Base-by-base conservation (phyloP, 1,140 invertebrate genomes). In the Condylostylus longicornis region DNA sequence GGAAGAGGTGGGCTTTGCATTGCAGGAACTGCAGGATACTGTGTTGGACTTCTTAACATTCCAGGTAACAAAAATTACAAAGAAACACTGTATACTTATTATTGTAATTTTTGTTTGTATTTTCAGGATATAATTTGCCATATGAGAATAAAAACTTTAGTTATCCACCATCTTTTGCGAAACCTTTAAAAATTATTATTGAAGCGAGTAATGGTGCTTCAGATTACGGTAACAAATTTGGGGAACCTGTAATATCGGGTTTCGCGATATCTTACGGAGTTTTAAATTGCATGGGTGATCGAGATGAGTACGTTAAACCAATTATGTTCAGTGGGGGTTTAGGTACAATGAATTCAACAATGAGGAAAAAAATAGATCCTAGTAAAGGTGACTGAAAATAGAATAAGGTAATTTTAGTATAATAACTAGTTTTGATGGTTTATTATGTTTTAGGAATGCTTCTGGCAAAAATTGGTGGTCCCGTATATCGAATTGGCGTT, bases 201-300 rank as follows among this genome's bases (percentile, higher is more conserved):
- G 88, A 97, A 64, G 94, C 93, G 0, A 94, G 88, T 58, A 95
- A 98, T 62, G 94, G 94, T 8, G 93, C 93, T 10, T 96, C 90
- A 1, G 94, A 98, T 64, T 98, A 98, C 67, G 94, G 94, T 5
- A 98, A 98, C 57, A 98, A 98, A 67, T 98, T 98, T 68, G 94
- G 93, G 1, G 94, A 98, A 60, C 94, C 94, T 3, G 68, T 98
- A 2, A 74, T 98, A 37, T 63, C 69, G 49, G 94, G 94, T 18
- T 98, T 97, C 62, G 75, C 82, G 1, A 70, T 93, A 37, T 85
- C 90, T 1, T 98, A 89, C 63, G 93, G 93, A 7, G 64, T 87
- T 48, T 62, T 65, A 1, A 70, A 84, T 49, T 58, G 63, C 0
- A 54, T 64, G 23, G 71, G 72, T 21, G 72, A 79, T 43, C 64